A percentile compares a stretch with the other conserved stretches of the same genome.
phyloP scores from a whole-genome alignment of 1,140 invertebrate genomes.

The Cyclina sinensis region DNA sequence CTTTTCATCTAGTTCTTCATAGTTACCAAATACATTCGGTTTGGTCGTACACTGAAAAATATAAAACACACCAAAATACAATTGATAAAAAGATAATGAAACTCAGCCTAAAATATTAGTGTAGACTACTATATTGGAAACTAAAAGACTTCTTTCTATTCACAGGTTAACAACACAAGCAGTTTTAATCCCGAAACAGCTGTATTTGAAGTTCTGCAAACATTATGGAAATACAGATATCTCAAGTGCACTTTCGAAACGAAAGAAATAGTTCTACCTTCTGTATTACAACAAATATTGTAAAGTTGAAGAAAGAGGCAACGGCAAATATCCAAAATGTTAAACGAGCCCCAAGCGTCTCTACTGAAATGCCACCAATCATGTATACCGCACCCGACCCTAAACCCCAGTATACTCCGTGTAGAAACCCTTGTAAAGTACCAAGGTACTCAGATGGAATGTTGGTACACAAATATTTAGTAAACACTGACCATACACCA shows the following conservation, averaged over 20 bases:
- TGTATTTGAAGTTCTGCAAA: too few species aligned
- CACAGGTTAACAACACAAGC: too few species aligned
- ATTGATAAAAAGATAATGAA: neutral
- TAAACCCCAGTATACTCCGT: constrained; percentile 73
- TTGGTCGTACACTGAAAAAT: constrained; percentile 42
- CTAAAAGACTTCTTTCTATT: too few species aligned
- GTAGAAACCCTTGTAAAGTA: constrained; percentile 71
- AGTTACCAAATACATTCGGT: constrained; percentile 43
- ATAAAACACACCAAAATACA: neutral
- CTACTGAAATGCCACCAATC: constrained; percentile 65
- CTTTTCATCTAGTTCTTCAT: constrained; percentile 41
- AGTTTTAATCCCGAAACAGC: too few species aligned
- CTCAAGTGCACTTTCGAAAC: too few species aligned
- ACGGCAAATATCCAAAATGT: constrained; percentile 72
- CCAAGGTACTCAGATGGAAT: constrained; percentile 69
- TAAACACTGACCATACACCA: constrained; percentile 67
- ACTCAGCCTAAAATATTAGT: neutral
- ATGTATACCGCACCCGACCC: constrained; percentile 68
- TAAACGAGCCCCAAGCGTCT: constrained; percentile 58
- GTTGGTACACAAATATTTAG: constrained; percentile 62
- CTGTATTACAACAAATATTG: constrained; percentile 64
- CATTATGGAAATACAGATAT: too few species aligned
- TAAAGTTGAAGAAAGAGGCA: constrained; percentile 65
- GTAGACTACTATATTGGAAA: too few species aligned
- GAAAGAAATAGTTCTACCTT: constrained; percentile 67